phyloP scores from a whole-genome alignment of 2,113 vertebrate genomes.

The Colistium nudipinnis region DNA sequence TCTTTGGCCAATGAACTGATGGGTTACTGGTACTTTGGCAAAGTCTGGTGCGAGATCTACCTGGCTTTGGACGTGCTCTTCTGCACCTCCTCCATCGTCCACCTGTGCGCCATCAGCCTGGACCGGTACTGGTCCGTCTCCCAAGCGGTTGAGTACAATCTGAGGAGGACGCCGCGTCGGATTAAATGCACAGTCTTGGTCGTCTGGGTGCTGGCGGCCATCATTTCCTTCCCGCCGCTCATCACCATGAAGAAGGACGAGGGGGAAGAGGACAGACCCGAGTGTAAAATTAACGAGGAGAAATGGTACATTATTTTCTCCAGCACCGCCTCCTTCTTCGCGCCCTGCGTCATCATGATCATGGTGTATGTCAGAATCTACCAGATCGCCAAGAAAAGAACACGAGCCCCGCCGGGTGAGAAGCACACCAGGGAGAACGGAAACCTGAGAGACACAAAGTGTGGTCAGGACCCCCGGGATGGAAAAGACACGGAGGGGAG shows the following conservation, averaged over 20 bases:
- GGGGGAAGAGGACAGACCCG: conserved; percentile 62
- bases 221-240: conserved; percentile 92
- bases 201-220: conserved; percentile 90
- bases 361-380: conserved; percentile 92
- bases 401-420: conserved; percentile 78
- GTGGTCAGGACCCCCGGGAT: conserved; percentile 56
- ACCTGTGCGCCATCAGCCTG: conserved; percentile 91
- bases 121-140: conserved; percentile 96
- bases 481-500: conserved; percentile 64
- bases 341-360: conserved; percentile 94
- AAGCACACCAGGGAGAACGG: conserved; percentile 64
- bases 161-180: conserved; percentile 89
- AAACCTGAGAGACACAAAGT: conserved; percentile 66
- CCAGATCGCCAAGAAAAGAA: conserved; percentile 89
- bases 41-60: conserved; percentile 93
- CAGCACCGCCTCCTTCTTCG: conserved; percentile 92
- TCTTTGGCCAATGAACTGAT: conserved; percentile 93
- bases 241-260: conserved; percentile 88
- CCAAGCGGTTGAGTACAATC: conserved; percentile 90
- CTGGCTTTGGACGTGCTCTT: conserved; percentile 93
- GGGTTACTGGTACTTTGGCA: conserved; percentile 92
- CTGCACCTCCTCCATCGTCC: conserved; percentile 88
- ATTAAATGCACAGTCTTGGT: conserved; percentile 90
- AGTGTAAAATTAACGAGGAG: conserved; percentile 88
- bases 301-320: conserved; percentile 94